phyloP scores from a whole-genome alignment of 2,888 invertebrate genomes.

The Acleris sparsana region DNA sequence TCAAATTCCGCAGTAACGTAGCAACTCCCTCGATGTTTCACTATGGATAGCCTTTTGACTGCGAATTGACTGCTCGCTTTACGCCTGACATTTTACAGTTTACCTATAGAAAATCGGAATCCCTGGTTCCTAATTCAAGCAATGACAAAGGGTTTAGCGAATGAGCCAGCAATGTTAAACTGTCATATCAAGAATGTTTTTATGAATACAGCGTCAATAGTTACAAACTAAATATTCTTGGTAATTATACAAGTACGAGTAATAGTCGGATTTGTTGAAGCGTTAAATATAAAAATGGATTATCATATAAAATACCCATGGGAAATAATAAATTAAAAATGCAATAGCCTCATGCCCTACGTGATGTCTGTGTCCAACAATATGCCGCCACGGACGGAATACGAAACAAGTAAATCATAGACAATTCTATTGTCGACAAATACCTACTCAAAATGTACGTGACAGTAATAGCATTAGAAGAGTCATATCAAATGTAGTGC shows the following conservation, averaged over 20 bases:
- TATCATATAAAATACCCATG: conserved; percentile 20
- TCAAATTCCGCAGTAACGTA: conserved; percentile 42
- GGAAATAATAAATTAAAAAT: conserved; percentile 41
- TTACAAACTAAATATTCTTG: no score
- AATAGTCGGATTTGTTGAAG: no score
- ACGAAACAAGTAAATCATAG: conserved; percentile 18
- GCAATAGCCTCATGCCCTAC: conserved; percentile 36
- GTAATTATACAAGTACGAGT: no score
- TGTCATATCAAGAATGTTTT: no score
- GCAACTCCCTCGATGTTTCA: conserved; percentile 57
- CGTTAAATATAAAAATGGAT: not conserved
- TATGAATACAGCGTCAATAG: no score
- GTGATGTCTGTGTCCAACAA: conserved; percentile 29
- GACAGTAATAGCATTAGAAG: conserved; percentile 18
- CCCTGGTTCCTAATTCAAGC: no score
- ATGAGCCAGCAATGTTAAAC: no score
- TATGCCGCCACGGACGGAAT: conserved; percentile 36
- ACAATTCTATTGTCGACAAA: conserved; percentile 28
- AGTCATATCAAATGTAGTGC: conserved; percentile 32
- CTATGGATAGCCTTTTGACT: conserved; percentile 68
- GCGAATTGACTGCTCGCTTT: conserved; percentile 60
- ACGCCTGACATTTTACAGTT: conserved; percentile 40
- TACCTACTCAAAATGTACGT: conserved; percentile 23
- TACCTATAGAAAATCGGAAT: not conserved
- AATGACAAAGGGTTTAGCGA: no score